Conservation (phyloP, 2,113 vertebrate genomes). For the Gavialis gangeticus region DNA sequence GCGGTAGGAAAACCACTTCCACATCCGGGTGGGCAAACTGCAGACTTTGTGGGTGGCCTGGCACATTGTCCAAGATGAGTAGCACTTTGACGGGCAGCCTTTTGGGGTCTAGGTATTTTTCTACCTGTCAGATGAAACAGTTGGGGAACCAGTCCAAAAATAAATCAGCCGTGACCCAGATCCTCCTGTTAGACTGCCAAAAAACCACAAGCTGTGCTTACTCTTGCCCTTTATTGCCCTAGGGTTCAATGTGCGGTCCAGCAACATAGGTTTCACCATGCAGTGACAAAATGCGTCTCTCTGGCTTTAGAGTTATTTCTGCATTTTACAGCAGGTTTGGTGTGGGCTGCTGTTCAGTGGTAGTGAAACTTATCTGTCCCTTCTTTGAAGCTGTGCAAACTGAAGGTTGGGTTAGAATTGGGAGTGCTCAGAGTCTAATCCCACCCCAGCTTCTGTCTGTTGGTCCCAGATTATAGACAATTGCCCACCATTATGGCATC, state of each 20-base stretch:
- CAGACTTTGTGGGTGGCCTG: no score
- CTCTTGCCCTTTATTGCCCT: no score
- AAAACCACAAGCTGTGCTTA: not conserved
- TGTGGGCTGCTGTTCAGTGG: not conserved
- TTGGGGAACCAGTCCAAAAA: no score
- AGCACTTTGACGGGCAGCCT: no score
- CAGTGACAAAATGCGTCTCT: not conserved
- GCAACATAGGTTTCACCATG: no score
- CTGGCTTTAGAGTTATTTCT: constrained; percentile 15
- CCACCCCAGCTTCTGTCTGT: not conserved
- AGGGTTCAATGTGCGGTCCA: no score
- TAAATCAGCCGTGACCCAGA: no score
- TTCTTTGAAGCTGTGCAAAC: not conserved
- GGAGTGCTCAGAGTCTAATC: not conserved
- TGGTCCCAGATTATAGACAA: not conserved
- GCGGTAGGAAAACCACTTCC: no score
- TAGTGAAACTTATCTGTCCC: not conserved
- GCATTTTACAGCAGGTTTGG: not conserved
- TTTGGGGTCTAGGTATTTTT: no score
- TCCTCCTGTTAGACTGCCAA: not conserved
- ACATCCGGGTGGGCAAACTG: no score
- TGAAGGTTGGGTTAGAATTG: not conserved
- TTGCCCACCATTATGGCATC: not conserved
- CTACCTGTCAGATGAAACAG: no score
- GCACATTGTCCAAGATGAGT: no score